These are phyloP conservation scores for Sitodiplosis mosellana DNA, from an alignment of 1,140 invertebrate species.

Conservation along the genomic window DNA sequence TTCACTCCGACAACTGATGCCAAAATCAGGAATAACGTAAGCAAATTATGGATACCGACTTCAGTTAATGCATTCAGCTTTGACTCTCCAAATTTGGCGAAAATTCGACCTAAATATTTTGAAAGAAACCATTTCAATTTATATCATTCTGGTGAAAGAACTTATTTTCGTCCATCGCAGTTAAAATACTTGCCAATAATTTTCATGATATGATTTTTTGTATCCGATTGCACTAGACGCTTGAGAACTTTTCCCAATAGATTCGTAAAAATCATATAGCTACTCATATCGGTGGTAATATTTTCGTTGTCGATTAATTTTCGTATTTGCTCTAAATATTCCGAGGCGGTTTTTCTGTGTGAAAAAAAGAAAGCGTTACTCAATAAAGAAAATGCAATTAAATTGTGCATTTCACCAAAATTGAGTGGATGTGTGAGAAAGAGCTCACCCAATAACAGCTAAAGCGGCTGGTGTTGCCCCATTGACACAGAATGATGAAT, in stretches of 20 bases:
- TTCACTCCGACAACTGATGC: slow-evolving; percentile 11
- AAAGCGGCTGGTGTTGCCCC: slow-evolving; percentile 9
- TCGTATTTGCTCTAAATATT: too few species aligned
- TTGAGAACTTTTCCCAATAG: slow-evolving; percentile 1
- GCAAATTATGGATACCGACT: slow-evolving; percentile 21
- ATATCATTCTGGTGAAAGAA: not conserved
- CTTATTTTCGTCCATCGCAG: too few species aligned
- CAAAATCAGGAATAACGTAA: slow-evolving; percentile 18
- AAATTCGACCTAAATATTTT: slow-evolving; percentile 16
- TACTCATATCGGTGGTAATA: not conserved
- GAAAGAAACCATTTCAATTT: not conserved
- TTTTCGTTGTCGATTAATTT: not conserved
- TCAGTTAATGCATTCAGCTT: slow-evolving; percentile 21
- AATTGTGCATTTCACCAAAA: too few species aligned
- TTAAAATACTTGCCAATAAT: too few species aligned
- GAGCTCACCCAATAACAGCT: slow-evolving; percentile 14
- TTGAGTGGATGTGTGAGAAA: too few species aligned
- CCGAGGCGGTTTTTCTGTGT: not conserved
- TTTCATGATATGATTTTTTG: not conserved
- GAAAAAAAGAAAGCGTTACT: not conserved
- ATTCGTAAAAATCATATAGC: slow-evolving; percentile 1
- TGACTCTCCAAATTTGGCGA: slow-evolving; percentile 20
- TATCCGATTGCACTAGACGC: not conserved
- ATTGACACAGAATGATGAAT: slow-evolving; percentile 13
- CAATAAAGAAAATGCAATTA: too few species aligned